Percentiles rank a stretch among this genome's conserved stretches.
These are phyloP conservation scores for Anniella stebbinsi DNA, from an alignment of 2,797 vertebrate species.

Conservation along the genomic window DNA sequence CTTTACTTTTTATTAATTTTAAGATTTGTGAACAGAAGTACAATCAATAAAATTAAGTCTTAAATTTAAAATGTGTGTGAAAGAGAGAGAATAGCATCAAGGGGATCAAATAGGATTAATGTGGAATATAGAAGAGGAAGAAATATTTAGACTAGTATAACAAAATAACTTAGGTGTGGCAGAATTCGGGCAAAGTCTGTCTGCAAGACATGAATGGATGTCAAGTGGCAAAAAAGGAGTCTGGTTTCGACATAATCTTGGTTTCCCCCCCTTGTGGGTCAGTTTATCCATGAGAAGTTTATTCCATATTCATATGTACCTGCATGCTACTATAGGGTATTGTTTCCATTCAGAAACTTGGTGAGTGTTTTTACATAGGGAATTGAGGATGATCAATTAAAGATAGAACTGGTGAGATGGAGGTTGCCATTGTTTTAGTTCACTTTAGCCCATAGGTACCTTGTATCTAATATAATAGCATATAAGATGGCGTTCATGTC, in stretches of 20 bases:
- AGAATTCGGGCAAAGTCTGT: background rate
- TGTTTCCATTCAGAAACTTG: background rate
- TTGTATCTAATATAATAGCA: background rate
- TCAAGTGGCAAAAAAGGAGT: background rate
- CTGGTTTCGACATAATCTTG: background rate
- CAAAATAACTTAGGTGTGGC: background rate
- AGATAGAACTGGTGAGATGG: background rate
- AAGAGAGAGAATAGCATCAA: background rate
- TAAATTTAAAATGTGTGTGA: background rate
- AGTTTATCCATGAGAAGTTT: background rate
- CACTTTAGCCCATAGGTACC: background rate
- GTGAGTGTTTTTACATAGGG: background rate
- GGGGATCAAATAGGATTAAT: background rate
- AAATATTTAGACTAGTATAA: background rate
- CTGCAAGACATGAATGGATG: background rate
- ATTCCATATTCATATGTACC: background rate
- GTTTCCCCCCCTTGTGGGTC: background rate
- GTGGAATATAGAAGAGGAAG: background rate
- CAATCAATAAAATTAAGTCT: background rate
- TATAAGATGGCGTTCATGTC: background rate
- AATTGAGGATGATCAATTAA: background rate
- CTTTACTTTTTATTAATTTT: background rate
- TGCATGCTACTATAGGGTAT: background rate
- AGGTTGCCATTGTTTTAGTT: no score
- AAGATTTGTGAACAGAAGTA: background rate